Conservation (phyloP, 2,888 invertebrate species). For the Noctuana brunneofusca region DNA sequence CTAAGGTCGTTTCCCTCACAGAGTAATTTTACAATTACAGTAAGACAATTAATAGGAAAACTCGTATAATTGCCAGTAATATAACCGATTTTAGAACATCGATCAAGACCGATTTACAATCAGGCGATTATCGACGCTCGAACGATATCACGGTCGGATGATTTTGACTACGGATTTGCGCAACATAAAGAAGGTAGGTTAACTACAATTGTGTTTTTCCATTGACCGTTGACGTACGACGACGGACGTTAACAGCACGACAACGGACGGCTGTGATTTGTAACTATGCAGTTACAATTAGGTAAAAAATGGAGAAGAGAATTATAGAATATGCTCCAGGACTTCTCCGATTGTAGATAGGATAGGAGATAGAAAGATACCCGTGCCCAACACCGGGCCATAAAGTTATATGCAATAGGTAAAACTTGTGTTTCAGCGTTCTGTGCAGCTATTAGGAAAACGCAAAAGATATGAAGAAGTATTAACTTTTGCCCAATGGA, state of each 20-base stretch:
- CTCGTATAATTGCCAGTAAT: neutral
- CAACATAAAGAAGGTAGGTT: constrained; percentile 11
- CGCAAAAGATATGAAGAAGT: too few species aligned
- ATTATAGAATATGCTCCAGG: too few species aligned
- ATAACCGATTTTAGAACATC: constrained; percentile 14
- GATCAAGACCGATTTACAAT: constrained; percentile 6
- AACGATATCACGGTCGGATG: constrained; percentile 16
- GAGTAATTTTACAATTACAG: neutral
- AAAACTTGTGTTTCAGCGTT: too few species aligned
- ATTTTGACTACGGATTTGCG: constrained; percentile 16
- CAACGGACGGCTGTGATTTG: neutral
- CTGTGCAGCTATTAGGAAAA: too few species aligned
- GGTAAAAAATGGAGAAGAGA: too few species aligned
- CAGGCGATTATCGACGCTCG: constrained; percentile 18
- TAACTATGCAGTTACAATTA: too few species aligned
- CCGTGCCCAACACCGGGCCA: too few species aligned
- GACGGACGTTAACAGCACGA: neutral
- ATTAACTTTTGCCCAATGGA: neutral
- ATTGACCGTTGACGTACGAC: neutral
- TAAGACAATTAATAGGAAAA: constrained; percentile 3
- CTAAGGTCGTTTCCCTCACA: neutral
- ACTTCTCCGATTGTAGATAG: too few species aligned
- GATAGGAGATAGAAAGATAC: too few species aligned
- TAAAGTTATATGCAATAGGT: too few species aligned
- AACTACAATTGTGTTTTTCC: neutral